phyloP scores from a whole-genome alignment of 2,797 vertebrate species.

The Platyrinchus mystaceus region DNA sequence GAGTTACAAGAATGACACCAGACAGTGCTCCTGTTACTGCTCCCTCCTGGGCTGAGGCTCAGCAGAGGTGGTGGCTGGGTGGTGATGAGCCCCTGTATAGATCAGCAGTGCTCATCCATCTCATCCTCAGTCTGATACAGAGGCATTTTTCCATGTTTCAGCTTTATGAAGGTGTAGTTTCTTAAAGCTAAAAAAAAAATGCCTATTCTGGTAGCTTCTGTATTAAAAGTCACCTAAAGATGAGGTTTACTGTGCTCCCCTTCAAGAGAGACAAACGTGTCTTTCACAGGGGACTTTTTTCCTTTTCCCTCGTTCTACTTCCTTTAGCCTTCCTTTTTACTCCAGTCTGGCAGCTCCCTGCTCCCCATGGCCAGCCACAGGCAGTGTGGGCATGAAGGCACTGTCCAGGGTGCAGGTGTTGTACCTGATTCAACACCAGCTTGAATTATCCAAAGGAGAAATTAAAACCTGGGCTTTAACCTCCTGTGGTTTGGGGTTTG shows the following conservation, averaged over 20 bases:
- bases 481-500: not conserved
- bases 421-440: not conserved
- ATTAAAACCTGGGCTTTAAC: not conserved
- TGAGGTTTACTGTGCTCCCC: not conserved
- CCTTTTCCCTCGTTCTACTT: accelerated
- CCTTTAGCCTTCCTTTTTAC: too few species aligned
- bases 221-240: not conserved
- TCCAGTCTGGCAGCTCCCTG: not conserved
- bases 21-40: not conserved
- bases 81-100: not conserved
- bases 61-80: not conserved
- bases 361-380: not conserved
- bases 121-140: not conserved
- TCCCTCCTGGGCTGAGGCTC: not conserved
- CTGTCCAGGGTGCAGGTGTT: not conserved
- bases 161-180: not conserved
- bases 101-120: not conserved
- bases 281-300: not conserved
- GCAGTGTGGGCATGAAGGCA: not conserved
- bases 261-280: accelerated
- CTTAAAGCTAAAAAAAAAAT: not conserved
- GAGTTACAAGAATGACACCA: not conserved
- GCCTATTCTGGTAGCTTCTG: not conserved
- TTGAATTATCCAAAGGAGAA: not conserved
- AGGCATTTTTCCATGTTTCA: not conserved